These are phyloP conservation scores for Agonopterix heracliana DNA, from an alignment of 2,888 invertebrate species.

Conservation along the genomic window DNA sequence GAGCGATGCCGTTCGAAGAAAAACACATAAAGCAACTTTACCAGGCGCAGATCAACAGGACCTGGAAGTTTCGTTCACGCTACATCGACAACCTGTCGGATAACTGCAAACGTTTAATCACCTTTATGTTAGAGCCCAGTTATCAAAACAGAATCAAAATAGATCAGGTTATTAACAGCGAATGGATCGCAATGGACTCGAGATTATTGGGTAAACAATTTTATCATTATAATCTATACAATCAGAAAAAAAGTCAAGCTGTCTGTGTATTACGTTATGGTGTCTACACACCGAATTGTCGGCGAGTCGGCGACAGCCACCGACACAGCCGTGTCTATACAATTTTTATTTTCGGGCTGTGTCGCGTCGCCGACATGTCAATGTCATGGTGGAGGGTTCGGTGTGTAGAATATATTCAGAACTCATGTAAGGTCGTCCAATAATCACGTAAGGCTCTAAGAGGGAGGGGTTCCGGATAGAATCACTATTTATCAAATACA, in stretches of 20 bases:
- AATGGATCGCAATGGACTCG: slow-evolving; percentile 83
- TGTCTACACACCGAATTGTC: not conserved
- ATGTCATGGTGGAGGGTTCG: too few species aligned
- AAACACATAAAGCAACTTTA: slow-evolving; percentile 82
- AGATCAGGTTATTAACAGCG: slow-evolving; percentile 72
- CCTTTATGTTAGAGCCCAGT: slow-evolving; percentile 81
- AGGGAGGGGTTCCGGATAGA: too few species aligned
- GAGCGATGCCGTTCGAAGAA: slow-evolving; percentile 90
- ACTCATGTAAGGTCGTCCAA: too few species aligned
- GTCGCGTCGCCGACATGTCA: too few species aligned
- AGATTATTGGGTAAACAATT: slow-evolving; percentile 49
- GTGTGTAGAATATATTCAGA: too few species aligned
- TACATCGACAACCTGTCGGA: slow-evolving; percentile 74
- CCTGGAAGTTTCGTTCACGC: slow-evolving; percentile 83
- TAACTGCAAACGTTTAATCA: slow-evolving; percentile 78
- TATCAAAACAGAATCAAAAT: slow-evolving; percentile 74
- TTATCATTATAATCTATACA: not conserved
- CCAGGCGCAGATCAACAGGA: slow-evolving; percentile 73
- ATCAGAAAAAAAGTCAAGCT: too few species aligned
- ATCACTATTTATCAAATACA: too few species aligned
- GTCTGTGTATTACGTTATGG: not conserved
- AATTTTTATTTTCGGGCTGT: too few species aligned
- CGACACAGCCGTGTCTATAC: too few species aligned
- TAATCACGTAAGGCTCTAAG: too few species aligned
- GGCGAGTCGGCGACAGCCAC: not conserved